A percentile compares a stretch with the other conserved stretches of the same genome.
phyloP scores from a whole-genome alignment of 1,140 invertebrate genomes.

The Pogonus chalceus region DNA sequence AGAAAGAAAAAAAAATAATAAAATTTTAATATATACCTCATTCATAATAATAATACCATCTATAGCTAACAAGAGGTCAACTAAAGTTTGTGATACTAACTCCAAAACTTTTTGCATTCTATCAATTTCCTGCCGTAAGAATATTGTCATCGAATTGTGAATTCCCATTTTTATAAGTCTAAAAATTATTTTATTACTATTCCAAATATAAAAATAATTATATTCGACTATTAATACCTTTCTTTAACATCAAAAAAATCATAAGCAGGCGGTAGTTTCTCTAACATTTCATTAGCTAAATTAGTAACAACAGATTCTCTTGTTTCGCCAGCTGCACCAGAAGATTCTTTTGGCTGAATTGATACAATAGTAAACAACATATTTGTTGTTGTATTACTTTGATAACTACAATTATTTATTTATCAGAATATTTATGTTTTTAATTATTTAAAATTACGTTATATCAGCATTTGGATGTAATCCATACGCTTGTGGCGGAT shows the following conservation, averaged over 20 bases:
- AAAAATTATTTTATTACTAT: no score
- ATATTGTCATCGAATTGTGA: slow-evolving; percentile 65
- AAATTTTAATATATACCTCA: no score
- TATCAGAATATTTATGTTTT: slow-evolving; percentile 2
- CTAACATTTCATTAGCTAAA: slow-evolving; percentile 56
- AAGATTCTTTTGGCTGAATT: slow-evolving; percentile 71
- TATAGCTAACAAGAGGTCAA: slow-evolving; percentile 62
- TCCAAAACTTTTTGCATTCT: slow-evolving; percentile 64
- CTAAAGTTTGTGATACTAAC: slow-evolving; percentile 49
- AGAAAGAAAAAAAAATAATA: no score
- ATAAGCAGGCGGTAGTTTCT: slow-evolving; percentile 57
- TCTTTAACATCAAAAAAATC: slow-evolving; percentile 58
- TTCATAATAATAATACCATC: slow-evolving; percentile 77
- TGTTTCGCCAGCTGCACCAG: slow-evolving; percentile 52
- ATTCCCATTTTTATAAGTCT: slow-evolving; percentile 52
- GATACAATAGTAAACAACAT: slow-evolving; percentile 69
- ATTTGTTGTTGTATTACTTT: slow-evolving; percentile 57
- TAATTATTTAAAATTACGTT: slow-evolving; percentile 45
- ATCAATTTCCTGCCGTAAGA: slow-evolving; percentile 69
- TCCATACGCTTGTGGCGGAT: slow-evolving; percentile 71
- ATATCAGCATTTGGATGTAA: slow-evolving; percentile 79
- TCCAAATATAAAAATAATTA: no score
- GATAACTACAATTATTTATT: slow-evolving; percentile 44
- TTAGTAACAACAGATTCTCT: slow-evolving; percentile 53
- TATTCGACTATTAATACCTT: no score